A percentile compares a stretch with the other conserved stretches of the same genome.
Conservation (phyloP, 2,888 invertebrate genomes). For the Lypha dubia region DNA sequence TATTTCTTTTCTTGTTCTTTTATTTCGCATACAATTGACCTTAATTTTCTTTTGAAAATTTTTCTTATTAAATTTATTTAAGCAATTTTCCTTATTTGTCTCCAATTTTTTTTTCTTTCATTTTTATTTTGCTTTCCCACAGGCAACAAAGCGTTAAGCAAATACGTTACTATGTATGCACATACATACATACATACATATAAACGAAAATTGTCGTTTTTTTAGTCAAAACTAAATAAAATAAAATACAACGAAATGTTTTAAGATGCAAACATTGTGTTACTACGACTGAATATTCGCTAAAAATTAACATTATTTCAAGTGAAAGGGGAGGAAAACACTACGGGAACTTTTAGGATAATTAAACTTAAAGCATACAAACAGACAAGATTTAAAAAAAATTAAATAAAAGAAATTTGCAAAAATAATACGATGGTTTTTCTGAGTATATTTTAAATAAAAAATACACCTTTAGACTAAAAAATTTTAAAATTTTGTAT, state of each 20-base stretch:
- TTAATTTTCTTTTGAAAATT: conserved; percentile 11
- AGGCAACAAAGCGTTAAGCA: conserved; percentile 28
- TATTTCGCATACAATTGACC: neutral
- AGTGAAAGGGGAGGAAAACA: conserved; percentile 44
- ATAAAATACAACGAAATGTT: conserved; percentile 21
- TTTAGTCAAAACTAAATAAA: conserved; percentile 18
- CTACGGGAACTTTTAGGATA: conserved; percentile 66
- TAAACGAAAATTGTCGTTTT: conserved; percentile 29
- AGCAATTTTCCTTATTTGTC: conserved; percentile 36
- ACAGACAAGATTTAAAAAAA: neutral
- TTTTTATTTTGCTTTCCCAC: neutral
- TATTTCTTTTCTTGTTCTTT: no score
- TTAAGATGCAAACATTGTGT: conserved; percentile 1
- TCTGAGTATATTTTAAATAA: neutral
- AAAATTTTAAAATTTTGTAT: no score
- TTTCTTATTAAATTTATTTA: conserved; percentile 28
- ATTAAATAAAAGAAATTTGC: neutral
- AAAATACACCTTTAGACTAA: neutral
- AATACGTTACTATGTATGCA: no score
- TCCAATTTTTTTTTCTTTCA: neutral
- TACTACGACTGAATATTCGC: neutral
- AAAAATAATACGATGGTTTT: neutral
- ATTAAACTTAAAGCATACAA: conserved; percentile 61
- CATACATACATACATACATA: no score
- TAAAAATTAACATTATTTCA: conserved; percentile 61